Conservation (phyloP, 1,140 invertebrate genomes). For the Euglossa dilemma region DNA sequence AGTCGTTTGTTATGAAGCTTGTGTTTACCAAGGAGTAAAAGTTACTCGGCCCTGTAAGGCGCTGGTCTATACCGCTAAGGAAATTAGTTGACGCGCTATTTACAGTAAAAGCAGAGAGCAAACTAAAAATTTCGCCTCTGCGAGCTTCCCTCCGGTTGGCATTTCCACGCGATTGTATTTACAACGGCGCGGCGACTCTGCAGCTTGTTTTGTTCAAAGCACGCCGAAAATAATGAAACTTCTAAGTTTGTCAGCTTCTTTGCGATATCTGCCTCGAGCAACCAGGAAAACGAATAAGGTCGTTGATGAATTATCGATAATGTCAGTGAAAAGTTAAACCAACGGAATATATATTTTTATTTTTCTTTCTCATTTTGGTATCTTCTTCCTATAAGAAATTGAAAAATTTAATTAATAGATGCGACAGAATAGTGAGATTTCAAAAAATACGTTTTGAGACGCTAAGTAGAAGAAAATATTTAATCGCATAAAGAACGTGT, state of each 20-base stretch:
- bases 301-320: too few relatives aligned
- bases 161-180: not conserved
- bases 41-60: not conserved
- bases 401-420: too few relatives aligned
- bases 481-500: too few relatives aligned
- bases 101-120: not conserved
- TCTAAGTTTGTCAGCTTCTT: not conserved
- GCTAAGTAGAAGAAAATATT: too few relatives aligned
- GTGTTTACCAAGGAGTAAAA: slow-evolving; percentile 21
- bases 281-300: too few relatives aligned
- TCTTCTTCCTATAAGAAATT: too few relatives aligned
- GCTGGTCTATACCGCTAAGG: not conserved
- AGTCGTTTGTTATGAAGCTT: not conserved
- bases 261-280: not conserved
- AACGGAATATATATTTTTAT: too few relatives aligned
- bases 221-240: not conserved
- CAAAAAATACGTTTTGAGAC: too few relatives aligned
- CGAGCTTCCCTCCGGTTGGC: not conserved
- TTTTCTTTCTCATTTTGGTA: too few relatives aligned
- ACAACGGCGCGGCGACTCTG: not conserved
- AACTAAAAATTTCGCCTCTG: slow-evolving; percentile 7
- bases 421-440: too few relatives aligned
- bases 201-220: not conserved
- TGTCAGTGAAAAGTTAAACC: too few relatives aligned
- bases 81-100: slow-evolving; percentile 33